These are phyloP conservation scores for Carassius gibelio DNA, from an alignment of 2,113 vertebrate species.

Conservation along the genomic window DNA sequence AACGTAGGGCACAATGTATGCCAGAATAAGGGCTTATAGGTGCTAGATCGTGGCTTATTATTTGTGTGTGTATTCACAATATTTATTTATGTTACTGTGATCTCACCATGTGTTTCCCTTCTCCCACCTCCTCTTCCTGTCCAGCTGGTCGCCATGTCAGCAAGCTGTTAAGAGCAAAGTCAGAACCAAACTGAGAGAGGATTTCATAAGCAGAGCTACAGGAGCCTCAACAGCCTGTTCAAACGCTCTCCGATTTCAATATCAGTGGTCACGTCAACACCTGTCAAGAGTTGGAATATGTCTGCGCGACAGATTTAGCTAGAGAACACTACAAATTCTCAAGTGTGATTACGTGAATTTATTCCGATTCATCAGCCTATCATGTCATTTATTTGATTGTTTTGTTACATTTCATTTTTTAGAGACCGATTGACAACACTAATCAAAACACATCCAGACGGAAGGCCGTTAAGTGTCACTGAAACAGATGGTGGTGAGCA, in stretches of 20 bases:
- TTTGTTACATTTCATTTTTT: neutral
- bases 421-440: neutral
- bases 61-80: conserved; percentile 9
- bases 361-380: neutral
- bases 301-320: too few relatives aligned
- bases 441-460: neutral
- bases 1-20: neutral
- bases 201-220: conserved; percentile 35
- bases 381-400: neutral
- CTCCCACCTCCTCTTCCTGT: conserved; percentile 88
- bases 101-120: conserved; percentile 87
- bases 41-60: conserved; percentile 17
- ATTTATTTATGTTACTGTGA: conserved; percentile 42
- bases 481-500: neutral
- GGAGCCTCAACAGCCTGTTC: neutral
- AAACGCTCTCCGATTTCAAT: neutral
- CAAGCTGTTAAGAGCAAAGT: conserved; percentile 78
- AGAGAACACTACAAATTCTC: too few relatives aligned
- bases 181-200: conserved; percentile 38
- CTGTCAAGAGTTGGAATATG: too few relatives aligned
- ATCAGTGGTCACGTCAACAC: neutral
- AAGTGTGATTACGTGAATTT: neutral
- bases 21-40: neutral
- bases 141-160: conserved; percentile 91
- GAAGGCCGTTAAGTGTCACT: neutral